These are phyloP conservation scores for Salarias fasciatus DNA, from an alignment of 2,797 vertebrate genomes.

Conservation along the genomic window DNA sequence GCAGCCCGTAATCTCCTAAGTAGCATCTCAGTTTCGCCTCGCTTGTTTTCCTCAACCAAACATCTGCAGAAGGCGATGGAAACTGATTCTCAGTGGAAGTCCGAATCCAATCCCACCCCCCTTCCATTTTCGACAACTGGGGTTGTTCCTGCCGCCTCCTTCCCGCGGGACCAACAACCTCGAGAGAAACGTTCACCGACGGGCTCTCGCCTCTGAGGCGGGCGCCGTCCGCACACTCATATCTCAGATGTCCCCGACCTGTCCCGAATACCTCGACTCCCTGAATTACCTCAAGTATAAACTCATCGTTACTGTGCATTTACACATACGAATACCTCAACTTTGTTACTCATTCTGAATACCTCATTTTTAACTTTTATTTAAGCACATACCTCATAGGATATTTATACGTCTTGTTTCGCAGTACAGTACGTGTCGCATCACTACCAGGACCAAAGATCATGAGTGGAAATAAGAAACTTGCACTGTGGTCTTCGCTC, in stretches of 20 bases:
- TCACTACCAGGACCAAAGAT: constrained; percentile 79
- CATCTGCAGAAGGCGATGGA: constrained; percentile 17
- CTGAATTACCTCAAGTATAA: constrained; percentile 67
- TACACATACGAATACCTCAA: constrained; percentile 70
- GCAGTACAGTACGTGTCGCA: constrained; percentile 55
- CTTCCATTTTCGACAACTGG: constrained; percentile 51
- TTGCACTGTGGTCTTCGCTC: constrained; percentile 34
- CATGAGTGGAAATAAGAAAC: constrained; percentile 22
- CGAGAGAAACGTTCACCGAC: constrained; percentile 44
- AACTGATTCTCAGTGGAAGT: constrained; percentile 38
- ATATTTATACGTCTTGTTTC: constrained; percentile 59
- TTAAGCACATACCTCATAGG: constrained; percentile 58
- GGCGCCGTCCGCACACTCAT: constrained; percentile 51
- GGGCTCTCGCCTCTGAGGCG: constrained; percentile 54
- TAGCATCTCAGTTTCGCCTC: constrained; percentile 43
- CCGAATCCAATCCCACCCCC: constrained; percentile 33
- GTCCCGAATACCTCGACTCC: constrained; percentile 63
- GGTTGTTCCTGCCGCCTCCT: constrained; percentile 45
- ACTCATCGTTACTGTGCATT: constrained; percentile 64
- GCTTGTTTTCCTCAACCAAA: constrained; percentile 21
- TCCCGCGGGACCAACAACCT: constrained; percentile 36
- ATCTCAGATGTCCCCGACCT: constrained; percentile 50
- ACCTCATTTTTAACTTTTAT: constrained; percentile 68
- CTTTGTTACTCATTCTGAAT: constrained; percentile 62
- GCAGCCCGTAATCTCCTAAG: constrained; percentile 7